Base-by-base conservation (phyloP, 2,888 invertebrate species). In the Ariolimax columbianus region DNA sequence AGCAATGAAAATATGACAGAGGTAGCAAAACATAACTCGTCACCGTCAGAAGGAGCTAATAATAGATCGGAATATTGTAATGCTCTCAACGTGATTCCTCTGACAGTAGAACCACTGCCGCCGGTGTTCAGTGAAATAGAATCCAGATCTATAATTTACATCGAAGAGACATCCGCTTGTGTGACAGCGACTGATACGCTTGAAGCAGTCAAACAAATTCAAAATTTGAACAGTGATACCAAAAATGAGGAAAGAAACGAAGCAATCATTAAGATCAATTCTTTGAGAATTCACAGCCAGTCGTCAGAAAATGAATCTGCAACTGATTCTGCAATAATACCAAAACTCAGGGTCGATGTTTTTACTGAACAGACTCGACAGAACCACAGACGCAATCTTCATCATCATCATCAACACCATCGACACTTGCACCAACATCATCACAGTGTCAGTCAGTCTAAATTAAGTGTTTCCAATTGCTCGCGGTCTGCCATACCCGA, bases 41-140 rank as follows among this genome's bases (percentile, higher is more conserved):
- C 80, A 80, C 80, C 47, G 47, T 47, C 30, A n/a, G 47, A 26
- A 47, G 70, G n/a, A 30, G 11, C n/a, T 19, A 51, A 59, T 11
- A 79, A 36, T 14, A 36, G 63, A n/a, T 43, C 43, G 19, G 51
- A 75, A 51, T 75, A 51, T 43, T 47, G 9, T 30, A 73, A 47
- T n/a, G 51, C 51, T 9, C 43, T 63, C 19, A 59, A 3, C 17
- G 38, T 40, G 7, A 40, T 26, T 9, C 77, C 38, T 33, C 19
- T 51, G 23, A 75, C 51, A 33, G 75, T 75, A 11, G 51, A 75
- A 75, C 75, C 75, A 4, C 30, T 75, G 26, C 77, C 55, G 4
- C 36, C 77, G 19, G 77, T 78, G 36, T 78, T 63, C 63, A 78
- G 59, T 63, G 40, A 78, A 59, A 59, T 78, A 26, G 77, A 63